phyloP scores from a whole-genome alignment of 1,140 invertebrate genomes.

The Hylyphantes graminicola region DNA sequence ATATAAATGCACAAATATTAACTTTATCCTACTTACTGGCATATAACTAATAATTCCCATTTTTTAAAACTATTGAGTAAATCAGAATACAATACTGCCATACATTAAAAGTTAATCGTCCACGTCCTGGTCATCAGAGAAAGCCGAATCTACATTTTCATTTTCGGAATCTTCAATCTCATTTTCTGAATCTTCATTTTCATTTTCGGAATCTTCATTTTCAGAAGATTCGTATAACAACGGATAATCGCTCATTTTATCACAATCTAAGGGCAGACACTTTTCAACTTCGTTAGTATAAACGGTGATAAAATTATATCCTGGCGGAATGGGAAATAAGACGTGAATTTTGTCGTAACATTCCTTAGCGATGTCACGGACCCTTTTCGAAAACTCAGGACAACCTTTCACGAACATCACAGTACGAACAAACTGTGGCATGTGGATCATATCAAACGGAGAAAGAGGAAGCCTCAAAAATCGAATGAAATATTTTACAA shows the following conservation, averaged over 20 bases:
- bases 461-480: not conserved
- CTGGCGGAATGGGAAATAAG: conserved; percentile 32
- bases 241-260: conserved; percentile 3
- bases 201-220: not conserved
- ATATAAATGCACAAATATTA: too few relatives aligned
- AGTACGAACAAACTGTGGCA: conserved; percentile 30
- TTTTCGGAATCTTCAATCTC: conserved; percentile 7
- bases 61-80: too few relatives aligned
- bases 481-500: conserved; percentile 6
- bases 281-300: conserved; percentile 17
- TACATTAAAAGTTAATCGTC: too few relatives aligned
- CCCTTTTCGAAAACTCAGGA: not conserved
- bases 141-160: conserved; percentile 1
- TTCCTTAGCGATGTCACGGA: conserved; percentile 15
- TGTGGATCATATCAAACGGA: not conserved
- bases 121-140: not conserved
- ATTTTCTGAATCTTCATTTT: conserved; percentile 1
- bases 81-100: too few relatives aligned
- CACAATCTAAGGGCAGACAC: not conserved
- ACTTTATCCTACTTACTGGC: too few relatives aligned
- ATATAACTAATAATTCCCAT: too few relatives aligned
- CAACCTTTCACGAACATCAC: conserved; percentile 1
- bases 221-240: conserved; percentile 23
- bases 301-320: conserved; percentile 44
- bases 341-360: conserved; percentile 32